These are phyloP conservation scores for Rhodinocichla rosea DNA, from an alignment of 2,113 vertebrate species.

Conservation along the genomic window DNA sequence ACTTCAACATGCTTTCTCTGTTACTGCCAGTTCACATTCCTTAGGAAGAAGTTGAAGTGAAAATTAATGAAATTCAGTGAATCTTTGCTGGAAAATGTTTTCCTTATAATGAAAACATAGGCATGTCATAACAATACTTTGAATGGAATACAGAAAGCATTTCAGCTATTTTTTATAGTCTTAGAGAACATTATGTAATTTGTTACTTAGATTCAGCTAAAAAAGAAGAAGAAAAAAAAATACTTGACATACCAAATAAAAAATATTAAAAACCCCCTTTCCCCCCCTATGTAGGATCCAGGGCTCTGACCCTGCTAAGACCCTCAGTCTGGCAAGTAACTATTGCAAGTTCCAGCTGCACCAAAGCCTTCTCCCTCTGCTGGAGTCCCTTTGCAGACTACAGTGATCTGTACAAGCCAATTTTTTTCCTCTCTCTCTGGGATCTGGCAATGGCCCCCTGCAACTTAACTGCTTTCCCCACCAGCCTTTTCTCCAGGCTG, in stretches of 20 bases:
- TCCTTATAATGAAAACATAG: neutral
- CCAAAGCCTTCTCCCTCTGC: neutral
- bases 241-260: neutral
- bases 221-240: neutral
- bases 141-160: neutral
- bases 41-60: neutral
- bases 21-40: neutral
- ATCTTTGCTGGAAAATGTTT: neutral
- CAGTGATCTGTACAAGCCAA: neutral
- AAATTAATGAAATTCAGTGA: neutral
- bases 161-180: neutral
- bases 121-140: neutral
- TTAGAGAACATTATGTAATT: neutral
- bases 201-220: neutral
- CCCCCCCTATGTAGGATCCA: neutral
- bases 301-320: neutral
- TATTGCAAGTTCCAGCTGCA: neutral
- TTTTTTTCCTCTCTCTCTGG: neutral
- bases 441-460: neutral
- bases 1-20: neutral
- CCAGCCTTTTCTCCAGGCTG: constrained; percentile 1
- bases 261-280: neutral
- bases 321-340: neutral
- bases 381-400: neutral
- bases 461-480: constrained; percentile 5